A percentile compares a stretch with the other conserved stretches of the same genome.
Evolutionary conservation across 2,888 invertebrate genomes (phyloP).

Genomic region (Reticulitermes lucifugus): DNA sequence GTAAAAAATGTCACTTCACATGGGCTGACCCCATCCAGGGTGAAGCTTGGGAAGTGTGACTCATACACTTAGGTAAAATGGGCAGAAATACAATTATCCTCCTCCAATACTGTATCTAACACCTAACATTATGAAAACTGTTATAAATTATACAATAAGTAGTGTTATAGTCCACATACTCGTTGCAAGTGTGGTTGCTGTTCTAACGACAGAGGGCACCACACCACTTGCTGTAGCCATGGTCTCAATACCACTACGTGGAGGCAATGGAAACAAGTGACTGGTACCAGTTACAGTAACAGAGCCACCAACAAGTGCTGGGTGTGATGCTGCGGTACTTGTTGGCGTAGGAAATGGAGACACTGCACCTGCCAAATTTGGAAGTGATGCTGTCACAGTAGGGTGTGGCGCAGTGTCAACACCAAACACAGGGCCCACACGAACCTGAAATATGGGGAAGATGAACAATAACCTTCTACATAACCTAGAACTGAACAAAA

Average conservation of each 20-base stretch:
- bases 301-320: conserved; percentile 23
- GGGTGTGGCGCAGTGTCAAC: not conserved
- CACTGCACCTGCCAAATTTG: conserved; percentile 25
- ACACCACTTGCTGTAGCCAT: conserved; percentile 55
- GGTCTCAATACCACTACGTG: conserved; percentile 55
- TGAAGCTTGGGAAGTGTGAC: too few species aligned
- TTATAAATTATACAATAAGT: not conserved
- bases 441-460: not conserved
- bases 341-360: conserved; percentile 18
- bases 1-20: too few species aligned
- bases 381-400: conserved; percentile 12
- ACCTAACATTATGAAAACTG: not conserved
- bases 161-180: conserved; percentile 47
- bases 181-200: conserved; percentile 54
- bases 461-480: not conserved
- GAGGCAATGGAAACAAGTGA: conserved; percentile 55
- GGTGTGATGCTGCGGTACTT: not conserved
- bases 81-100: too few species aligned
- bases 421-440: not conserved
- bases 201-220: conserved; percentile 55
- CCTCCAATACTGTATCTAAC: too few species aligned
- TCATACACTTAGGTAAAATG: too few species aligned
- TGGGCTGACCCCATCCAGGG: too few species aligned
- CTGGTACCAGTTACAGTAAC: conserved; percentile 46
- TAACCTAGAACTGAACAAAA: not conserved